A percentile compares a stretch with the other conserved stretches of the same genome.
phyloP scores from a whole-genome alignment of 2,113 vertebrate species.

The Mirza zaza region DNA sequence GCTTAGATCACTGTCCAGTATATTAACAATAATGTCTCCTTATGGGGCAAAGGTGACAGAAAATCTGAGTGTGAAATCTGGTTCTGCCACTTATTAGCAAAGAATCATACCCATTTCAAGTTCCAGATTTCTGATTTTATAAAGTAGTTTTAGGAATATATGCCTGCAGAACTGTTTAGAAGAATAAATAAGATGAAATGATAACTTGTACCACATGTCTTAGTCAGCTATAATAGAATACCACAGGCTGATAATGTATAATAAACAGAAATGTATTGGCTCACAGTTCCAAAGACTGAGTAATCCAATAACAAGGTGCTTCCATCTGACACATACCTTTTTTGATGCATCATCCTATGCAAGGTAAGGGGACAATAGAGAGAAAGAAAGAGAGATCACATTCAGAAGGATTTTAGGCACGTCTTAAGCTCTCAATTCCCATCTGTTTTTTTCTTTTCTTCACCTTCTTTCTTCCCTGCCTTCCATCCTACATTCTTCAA shows the following conservation, averaged over 20 bases:
- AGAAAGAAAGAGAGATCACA: background rate
- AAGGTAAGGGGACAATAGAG: background rate
- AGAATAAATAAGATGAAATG: background rate
- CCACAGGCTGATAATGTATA: no score
- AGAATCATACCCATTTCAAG: background rate
- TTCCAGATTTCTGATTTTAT: background rate
- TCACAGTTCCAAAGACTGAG: background rate
- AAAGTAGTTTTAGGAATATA: background rate
- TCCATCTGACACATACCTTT: no score
- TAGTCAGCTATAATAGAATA: background rate
- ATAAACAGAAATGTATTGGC: background rate
- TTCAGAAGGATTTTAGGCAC: background rate
- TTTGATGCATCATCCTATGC: background rate
- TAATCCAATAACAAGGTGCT: background rate
- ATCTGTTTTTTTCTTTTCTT: background rate
- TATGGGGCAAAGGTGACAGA: background rate
- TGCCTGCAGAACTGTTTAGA: background rate
- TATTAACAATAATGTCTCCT: background rate
- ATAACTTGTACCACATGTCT: background rate
- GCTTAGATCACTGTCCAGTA: background rate
- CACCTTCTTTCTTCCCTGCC: background rate
- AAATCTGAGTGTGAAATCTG: background rate
- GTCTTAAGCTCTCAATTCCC: background rate
- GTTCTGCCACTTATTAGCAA: background rate
- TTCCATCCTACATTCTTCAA: background rate